Evolutionary conservation across 1,140 invertebrate genomes (phyloP).

Genomic region (Anoplophora glabripennis): DNA sequence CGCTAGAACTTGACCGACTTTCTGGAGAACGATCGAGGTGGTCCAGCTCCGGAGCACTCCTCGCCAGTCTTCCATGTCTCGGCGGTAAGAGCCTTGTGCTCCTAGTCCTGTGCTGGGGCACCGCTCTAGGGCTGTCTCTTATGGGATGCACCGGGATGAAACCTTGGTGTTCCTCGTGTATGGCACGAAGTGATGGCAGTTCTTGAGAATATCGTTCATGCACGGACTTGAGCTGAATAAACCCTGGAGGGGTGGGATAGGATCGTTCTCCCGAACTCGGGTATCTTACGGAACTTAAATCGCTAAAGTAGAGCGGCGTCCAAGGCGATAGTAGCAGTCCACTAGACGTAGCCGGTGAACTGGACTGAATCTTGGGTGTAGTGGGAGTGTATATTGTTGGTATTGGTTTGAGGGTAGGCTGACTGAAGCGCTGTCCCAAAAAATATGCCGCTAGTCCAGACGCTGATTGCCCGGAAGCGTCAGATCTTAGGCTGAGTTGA

Average conservation of each 20-base stretch:
- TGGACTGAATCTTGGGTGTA: constrained; percentile 61
- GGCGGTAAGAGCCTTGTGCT: constrained; percentile 58
- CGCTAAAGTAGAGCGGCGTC: constrained; percentile 73
- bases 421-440: constrained; percentile 34
- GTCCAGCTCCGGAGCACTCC: constrained; percentile 63
- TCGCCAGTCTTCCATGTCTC: constrained; percentile 61
- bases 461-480: constrained; percentile 61
- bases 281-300: constrained; percentile 80
- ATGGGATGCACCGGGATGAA: constrained; percentile 62
- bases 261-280: constrained; percentile 76
- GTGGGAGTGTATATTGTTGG: constrained; percentile 54
- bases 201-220: constrained; percentile 71
- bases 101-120: constrained; percentile 49
- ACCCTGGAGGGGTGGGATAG: constrained; percentile 67
- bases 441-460: constrained; percentile 50
- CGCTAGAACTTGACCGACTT: constrained; percentile 80
- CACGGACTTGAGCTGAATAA: constrained; percentile 59
- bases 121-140: constrained; percentile 47
- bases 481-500: constrained; percentile 65
- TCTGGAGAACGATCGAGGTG: constrained; percentile 77
- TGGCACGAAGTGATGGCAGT: constrained; percentile 67
- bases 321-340: constrained; percentile 56
- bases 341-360: constrained; percentile 61
- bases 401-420: constrained; percentile 46
- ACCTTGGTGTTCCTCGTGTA: constrained; percentile 65